Evolutionary conservation across 2,797 vertebrate genomes (phyloP), one percentile per base, ranked within the genome.

Genomic region (Enteromius trimaculatus): DNA sequence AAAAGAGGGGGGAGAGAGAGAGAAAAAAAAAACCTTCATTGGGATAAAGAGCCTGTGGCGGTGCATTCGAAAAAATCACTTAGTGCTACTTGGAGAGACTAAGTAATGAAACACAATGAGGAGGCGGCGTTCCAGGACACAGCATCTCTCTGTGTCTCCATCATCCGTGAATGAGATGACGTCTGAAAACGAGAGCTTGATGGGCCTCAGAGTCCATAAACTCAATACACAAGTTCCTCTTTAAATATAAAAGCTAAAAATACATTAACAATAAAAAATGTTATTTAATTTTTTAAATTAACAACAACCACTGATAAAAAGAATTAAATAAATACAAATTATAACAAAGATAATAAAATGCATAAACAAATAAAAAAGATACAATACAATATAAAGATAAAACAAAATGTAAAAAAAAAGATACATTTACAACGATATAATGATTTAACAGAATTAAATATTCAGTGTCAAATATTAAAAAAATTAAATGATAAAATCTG

Each of bases 21-120:
- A 39, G 71, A 82, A 49, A 31, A 58, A 23, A 55, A 88, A 88
- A 91, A 93, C 92, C 93, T 89, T 90, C 89, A 89, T 88, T 72
- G 75, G 65, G 66, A 76, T 76, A 88, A 91, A 93, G 89, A 91
- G 91, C 88, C 83, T 68, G 77, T 90, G 92, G 93, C 90, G 89
- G 82, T 70, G 89, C 92, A 79, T 89, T 94, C 90, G 89, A 93
- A 91, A 94, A 37, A 93, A 94, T 93, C 93, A 94, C 91, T 94
- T 93, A 93, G 92, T 92, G 92, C 92, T 86, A 92, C 86, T 88
- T 87, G 82, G 26, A 91, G 87, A 86, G 89, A 89, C 87, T 86
- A 88, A 88, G 88, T 89, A 86, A 89, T 88, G 85, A 92, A 91
- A 92, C 92, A 91, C 90, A 90, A 91, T 86, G 87, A 91, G 89